These are phyloP conservation scores for Ornithoptera priamus DNA, from an alignment of 2,888 invertebrate genomes.

Conservation along the genomic window DNA sequence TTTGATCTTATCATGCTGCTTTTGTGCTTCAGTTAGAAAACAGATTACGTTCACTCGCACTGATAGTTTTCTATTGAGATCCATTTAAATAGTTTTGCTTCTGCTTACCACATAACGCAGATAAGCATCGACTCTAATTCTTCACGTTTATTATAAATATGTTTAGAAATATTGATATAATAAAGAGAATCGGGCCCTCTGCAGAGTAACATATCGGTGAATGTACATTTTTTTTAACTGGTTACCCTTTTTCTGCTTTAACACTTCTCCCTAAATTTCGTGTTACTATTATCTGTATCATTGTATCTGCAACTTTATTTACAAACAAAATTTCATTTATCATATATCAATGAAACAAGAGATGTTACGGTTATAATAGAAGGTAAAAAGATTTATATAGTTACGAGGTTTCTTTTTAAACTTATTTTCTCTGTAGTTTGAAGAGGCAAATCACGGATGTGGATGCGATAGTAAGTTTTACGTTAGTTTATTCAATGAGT, in stretches of 20 bases:
- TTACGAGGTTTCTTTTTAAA: too few species aligned
- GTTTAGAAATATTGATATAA: conserved; percentile 29
- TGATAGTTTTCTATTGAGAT: conserved; percentile 49
- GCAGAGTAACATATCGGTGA: conserved; percentile 1
- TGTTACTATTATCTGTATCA: not conserved
- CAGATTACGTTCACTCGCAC: conserved; percentile 52
- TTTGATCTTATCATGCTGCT: conserved; percentile 68
- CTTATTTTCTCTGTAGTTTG: too few species aligned
- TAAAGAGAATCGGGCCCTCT: conserved; percentile 17
- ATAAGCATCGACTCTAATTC: conserved; percentile 31
- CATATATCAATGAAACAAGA: too few species aligned
- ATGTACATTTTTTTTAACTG: conserved; percentile 12
- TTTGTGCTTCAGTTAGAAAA: conserved; percentile 59
- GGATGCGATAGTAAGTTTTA: too few species aligned
- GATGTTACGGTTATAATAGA: too few species aligned
- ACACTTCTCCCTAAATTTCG: conserved; percentile 8
- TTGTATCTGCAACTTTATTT: not conserved
- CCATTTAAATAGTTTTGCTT: conserved; percentile 40
- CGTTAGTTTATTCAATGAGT: too few species aligned
- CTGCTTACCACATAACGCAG: conserved; percentile 30
- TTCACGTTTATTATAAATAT: conserved; percentile 26
- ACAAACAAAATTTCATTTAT: not conserved
- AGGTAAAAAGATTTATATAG: too few species aligned
- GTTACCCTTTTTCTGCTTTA: conserved; percentile 22
- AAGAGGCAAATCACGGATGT: too few species aligned